Base-by-base conservation (phyloP, 1,140 invertebrate species). In the Homalodisca vitripennis region DNA sequence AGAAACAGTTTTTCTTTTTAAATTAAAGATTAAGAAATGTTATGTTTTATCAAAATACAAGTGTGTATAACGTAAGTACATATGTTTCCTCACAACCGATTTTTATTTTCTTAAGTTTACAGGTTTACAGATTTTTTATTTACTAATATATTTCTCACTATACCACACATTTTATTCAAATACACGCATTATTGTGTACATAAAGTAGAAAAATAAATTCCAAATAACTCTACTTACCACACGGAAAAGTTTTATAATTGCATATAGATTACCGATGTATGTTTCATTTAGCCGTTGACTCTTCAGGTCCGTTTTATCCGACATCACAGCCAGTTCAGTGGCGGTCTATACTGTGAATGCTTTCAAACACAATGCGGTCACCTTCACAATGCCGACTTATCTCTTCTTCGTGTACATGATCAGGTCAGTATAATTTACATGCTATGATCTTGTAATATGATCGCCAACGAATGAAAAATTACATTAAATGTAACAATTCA, bases 241-340 rank as follows among this genome's bases (percentile, higher is more conserved):
- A 41, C 17, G 17, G 34, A 41, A 41, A 10, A 10, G 6, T 41
- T 41, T 41, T 41, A 41, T 6, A 41, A 10, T 10, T 10, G 6
- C 6, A 10, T 41, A 10, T 41, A 41, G 34, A 6, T 6, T 41
- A 10, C 17, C 17, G 6, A 10, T 10, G 6, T 10, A 10, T 17
- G 17, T 17, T 6, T 41, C 6, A 41, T 41, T 17, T 10, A 41
- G 34, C 6, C 6, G 34, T 17, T 10, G 6, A 41, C 34, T 27
- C 65, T 67, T n/a, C 51, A 75, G 74, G n/a, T 73, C 74, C 0
- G 67, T 70, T 13, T 24, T 75, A 13, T 73, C 74, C n/a, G 70
- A 71, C 30, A 69, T 75, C 20, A 73, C 73, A 0, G 71, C 74
- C n/a, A 46, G 55, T n/a, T 20, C 70, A 55, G 72, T 73, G 1